Percentiles rank a stretch among this genome's conserved stretches.
phyloP scores from a whole-genome alignment of 2,113 vertebrate genomes.

The Okapia johnstoni region DNA sequence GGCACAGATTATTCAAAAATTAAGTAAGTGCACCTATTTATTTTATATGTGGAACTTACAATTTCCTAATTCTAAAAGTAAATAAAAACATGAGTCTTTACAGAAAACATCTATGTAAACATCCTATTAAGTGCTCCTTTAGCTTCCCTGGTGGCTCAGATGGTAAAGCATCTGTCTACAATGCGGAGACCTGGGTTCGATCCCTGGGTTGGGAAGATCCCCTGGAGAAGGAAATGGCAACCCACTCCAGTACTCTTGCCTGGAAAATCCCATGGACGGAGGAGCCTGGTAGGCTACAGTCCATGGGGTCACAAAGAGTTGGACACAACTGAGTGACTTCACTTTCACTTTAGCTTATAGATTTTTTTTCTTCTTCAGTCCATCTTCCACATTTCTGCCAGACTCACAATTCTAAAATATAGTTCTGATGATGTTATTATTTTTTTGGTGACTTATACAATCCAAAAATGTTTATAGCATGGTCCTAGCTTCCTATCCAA shows the following conservation, averaged over 20 bases:
- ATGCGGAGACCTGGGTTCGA: too few species aligned
- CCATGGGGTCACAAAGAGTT: too few species aligned
- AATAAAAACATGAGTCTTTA: not conserved
- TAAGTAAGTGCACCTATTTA: not conserved
- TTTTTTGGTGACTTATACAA: not conserved
- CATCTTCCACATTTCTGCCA: not conserved
- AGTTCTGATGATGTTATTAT: not conserved
- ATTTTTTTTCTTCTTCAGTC: not conserved
- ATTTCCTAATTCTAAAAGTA: not conserved
- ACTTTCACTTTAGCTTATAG: not conserved
- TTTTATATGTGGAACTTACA: not conserved
- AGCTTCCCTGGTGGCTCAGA: not conserved
- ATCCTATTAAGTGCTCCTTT: not conserved
- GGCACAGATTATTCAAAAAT: not conserved
- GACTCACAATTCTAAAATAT: not conserved
- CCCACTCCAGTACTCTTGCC: too few species aligned
- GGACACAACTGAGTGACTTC: too few species aligned
- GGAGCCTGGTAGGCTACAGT: too few species aligned
- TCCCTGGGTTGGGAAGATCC: too few species aligned
- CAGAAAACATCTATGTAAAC: not conserved
- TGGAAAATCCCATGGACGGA: too few species aligned
- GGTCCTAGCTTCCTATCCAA: not conserved
- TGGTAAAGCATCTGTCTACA: too few species aligned
- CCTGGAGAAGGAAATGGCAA: too few species aligned
- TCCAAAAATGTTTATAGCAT: not conserved